phyloP scores from a whole-genome alignment of 2,888 invertebrate genomes.

The Leptinotarsa rubiginosa region DNA sequence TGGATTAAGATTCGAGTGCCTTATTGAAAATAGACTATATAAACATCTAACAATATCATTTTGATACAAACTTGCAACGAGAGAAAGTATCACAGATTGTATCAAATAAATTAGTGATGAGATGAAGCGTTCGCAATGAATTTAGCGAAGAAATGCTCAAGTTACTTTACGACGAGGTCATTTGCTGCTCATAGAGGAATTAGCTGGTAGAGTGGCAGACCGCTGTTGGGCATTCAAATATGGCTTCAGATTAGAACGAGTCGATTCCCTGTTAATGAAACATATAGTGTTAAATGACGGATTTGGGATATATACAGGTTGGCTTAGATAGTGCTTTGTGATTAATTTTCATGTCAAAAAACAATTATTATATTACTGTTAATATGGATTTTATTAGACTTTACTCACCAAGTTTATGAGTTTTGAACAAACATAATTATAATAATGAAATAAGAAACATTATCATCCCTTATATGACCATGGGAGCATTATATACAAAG shows the following conservation, averaged over 20 bases:
- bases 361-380: no score
- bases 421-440: no score
- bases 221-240: slow-evolving; percentile 82
- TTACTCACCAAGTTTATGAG: no score
- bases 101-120: slow-evolving; percentile 50
- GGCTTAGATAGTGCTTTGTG: background rate
- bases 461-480: no score
- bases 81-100: slow-evolving; percentile 42
- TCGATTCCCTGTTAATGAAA: slow-evolving; percentile 75
- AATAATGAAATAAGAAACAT: no score
- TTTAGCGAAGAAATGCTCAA: slow-evolving; percentile 20
- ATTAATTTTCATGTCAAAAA: background rate
- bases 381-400: no score
- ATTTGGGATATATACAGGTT: background rate
- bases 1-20: slow-evolving; percentile 46
- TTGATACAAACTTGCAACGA: slow-evolving; percentile 43
- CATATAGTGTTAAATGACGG: slow-evolving; percentile 32
- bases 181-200: slow-evolving; percentile 79
- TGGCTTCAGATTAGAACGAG: slow-evolving; percentile 81
- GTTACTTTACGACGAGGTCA: slow-evolving; percentile 50
- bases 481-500: no score
- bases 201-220: slow-evolving; percentile 89
- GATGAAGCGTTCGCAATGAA: slow-evolving; percentile 35
- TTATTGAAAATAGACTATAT: slow-evolving; percentile 47
- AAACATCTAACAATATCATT: slow-evolving; percentile 42